Evolutionary conservation across 2,888 invertebrate genomes (phyloP).

Genomic region (Apotomis turbidana): DNA sequence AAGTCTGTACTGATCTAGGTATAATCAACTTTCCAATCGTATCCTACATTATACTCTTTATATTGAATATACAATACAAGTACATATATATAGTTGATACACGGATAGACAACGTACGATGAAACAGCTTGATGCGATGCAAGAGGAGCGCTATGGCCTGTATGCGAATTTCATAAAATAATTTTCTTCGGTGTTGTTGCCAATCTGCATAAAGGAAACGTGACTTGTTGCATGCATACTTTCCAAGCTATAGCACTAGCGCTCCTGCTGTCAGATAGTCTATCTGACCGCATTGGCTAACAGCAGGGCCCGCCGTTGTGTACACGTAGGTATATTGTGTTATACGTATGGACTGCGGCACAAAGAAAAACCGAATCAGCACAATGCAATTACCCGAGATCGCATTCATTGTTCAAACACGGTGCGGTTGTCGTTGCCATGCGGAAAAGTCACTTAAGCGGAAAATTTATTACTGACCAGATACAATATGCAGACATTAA

Average conservation of each 20-base stretch:
- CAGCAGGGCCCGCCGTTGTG: conserved; percentile 1
- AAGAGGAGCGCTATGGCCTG: conserved; percentile 9
- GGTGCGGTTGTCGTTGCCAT: conserved; percentile 26
- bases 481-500: conserved; percentile 2
- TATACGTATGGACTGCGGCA: conserved; percentile 8
- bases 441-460: conserved; percentile 17
- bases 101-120: not conserved
- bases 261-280: not conserved
- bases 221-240: conserved; percentile 12
- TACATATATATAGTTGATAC: not conserved
- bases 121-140: not conserved
- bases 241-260: not conserved
- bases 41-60: no score
- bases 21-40: no score
- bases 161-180: conserved; percentile 9
- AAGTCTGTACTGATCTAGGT: no score
- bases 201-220: conserved; percentile 26
- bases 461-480: conserved; percentile 16
- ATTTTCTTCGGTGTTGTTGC: conserved; percentile 14
- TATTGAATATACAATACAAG: not conserved
- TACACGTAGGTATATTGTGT: not conserved
- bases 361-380: conserved; percentile 34
- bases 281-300: conserved; percentile 16
- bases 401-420: conserved; percentile 19
- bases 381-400: conserved; percentile 20